Base-by-base conservation (phyloP, 1,140 invertebrate genomes). In the Xylocopa sonorina region DNA sequence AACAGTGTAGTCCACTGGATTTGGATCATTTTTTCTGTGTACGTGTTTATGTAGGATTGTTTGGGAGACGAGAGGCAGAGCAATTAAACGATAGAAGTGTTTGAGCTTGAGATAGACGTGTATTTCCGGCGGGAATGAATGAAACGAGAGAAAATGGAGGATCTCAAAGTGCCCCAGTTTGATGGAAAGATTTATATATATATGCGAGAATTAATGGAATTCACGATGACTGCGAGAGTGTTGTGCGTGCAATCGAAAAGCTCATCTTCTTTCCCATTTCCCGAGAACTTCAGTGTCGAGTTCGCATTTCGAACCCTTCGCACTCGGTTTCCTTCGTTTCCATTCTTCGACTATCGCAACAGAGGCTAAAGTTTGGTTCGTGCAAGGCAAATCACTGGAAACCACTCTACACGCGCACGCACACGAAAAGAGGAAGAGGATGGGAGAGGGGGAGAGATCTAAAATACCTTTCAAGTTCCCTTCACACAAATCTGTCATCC, bases 111-210 rank as follows among this genome's bases (percentile, higher is more conserved):
- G n/a, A n/a, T n/a, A n/a, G n/a, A n/a, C n/a, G n/a, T n/a, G n/a
- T n/a, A n/a, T 12, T 60, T 46, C 16, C 21, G 18, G 27, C 5
- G 51, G 6, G 50, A 5, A 27, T 12, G 57, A 27, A 24, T 21
- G 43, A 69, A 34, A 48, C 24, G 24, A 29, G 16, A 46, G 32
- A 58, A 57, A n/a, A n/a, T n/a, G n/a, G 29, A 73, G 51, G 53
- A 60, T 77, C 53, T 67, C 55, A 72, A 77, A 80, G 66, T 78
- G 62, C 57, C 53, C 72, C 38, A 75, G 10, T 75, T 32, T 27
- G 41, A 79, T 29, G 51, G 38, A 72, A 14, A 69, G 24, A 69
- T 81, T 78, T 81, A 85, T 62, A 72, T 32, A 41, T 64, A 58
- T 74, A 62, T 16, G 53, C 41, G 43, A 51, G 29, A 71, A 46